These are phyloP conservation scores for Nemurella pictetii DNA, from an alignment of 2,888 invertebrate species.

Conservation along the genomic window DNA sequence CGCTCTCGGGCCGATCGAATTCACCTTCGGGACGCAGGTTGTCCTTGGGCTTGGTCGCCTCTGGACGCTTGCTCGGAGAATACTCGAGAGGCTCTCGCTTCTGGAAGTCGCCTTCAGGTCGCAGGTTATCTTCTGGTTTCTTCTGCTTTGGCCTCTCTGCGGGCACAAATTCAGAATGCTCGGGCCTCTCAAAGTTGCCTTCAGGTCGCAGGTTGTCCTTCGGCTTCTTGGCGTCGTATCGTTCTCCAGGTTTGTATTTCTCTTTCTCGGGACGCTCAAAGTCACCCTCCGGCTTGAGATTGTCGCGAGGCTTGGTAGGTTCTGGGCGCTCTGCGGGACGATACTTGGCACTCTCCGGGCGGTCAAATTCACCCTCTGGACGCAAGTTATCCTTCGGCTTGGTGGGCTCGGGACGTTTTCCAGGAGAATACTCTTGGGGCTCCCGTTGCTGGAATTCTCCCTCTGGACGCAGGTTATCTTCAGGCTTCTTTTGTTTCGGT, in stretches of 20 bases:
- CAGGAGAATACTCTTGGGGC: conserved; percentile 55
- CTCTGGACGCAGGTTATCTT: conserved; percentile 54
- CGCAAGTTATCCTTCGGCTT: conserved; percentile 51
- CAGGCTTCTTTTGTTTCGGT: conserved; percentile 50
- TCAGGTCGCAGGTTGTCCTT: conserved; percentile 55
- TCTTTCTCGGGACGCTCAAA: conserved; percentile 49
- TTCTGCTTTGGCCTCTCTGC: conserved; percentile 55
- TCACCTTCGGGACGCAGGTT: conserved; percentile 66
- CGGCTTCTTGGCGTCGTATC: conserved; percentile 42
- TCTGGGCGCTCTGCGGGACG: conserved; percentile 48
- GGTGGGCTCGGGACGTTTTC: conserved; percentile 57
- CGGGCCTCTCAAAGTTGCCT: conserved; percentile 48
- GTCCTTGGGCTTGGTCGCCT: conserved; percentile 52
- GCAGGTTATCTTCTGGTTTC: conserved; percentile 56
- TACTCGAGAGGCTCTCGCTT: conserved; percentile 38
- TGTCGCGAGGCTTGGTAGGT: conserved; percentile 54
- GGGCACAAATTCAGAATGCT: conserved; percentile 52
- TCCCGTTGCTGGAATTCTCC: conserved; percentile 48
- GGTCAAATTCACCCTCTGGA: conserved; percentile 47
- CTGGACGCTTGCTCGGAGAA: conserved; percentile 51
- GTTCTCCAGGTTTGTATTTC: conserved; percentile 38
- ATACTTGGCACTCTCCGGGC: conserved; percentile 49
- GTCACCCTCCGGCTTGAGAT: conserved; percentile 62
- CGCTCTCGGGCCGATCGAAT: conserved; percentile 57
- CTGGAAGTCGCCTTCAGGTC: conserved; percentile 54